Evolutionary conservation across 1,140 invertebrate genomes (phyloP).

Genomic region (Anastatus disparis): DNA sequence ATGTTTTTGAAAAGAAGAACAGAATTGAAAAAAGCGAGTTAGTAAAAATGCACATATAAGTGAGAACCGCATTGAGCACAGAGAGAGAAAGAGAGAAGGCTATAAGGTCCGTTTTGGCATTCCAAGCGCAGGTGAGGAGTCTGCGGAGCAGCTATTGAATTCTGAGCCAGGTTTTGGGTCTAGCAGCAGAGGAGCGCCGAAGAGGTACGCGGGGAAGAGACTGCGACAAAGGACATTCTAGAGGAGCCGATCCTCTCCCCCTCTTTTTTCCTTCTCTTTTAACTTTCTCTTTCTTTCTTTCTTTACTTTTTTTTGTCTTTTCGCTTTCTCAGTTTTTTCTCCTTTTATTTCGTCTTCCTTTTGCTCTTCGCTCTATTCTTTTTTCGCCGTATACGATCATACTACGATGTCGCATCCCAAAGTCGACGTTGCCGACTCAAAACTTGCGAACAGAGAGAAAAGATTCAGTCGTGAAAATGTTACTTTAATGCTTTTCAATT

Average conservation of each 20-base stretch:
- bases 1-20: no score
- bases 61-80: neutral
- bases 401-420: slow-evolving; percentile 27
- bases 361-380: slow-evolving; percentile 29
- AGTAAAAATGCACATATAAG: neutral
- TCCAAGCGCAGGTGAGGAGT: slow-evolving; percentile 32
- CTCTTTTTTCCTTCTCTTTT: neutral
- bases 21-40: neutral
- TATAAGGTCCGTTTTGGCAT: slow-evolving; percentile 10
- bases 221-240: slow-evolving; percentile 62
- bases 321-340: slow-evolving; percentile 37
- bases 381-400: slow-evolving; percentile 12
- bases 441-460: neutral
- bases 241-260: slow-evolving; percentile 45
- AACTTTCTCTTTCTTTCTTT: neutral
- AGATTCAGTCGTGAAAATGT: no score
- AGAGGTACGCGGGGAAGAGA: slow-evolving; percentile 15
- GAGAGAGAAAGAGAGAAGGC: neutral
- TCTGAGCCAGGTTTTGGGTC: slow-evolving; percentile 14
- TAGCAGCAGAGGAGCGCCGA: neutral
- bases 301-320: slow-evolving; percentile 19
- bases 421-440: slow-evolving; percentile 55
- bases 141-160: slow-evolving; percentile 8
- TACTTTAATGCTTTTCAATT: no score
- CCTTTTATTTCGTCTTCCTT: slow-evolving; percentile 27